Evolutionary conservation across 2,113 vertebrate genomes (phyloP), one percentile per base, ranked within the genome.

Genomic region (Carassius gibelio): DNA sequence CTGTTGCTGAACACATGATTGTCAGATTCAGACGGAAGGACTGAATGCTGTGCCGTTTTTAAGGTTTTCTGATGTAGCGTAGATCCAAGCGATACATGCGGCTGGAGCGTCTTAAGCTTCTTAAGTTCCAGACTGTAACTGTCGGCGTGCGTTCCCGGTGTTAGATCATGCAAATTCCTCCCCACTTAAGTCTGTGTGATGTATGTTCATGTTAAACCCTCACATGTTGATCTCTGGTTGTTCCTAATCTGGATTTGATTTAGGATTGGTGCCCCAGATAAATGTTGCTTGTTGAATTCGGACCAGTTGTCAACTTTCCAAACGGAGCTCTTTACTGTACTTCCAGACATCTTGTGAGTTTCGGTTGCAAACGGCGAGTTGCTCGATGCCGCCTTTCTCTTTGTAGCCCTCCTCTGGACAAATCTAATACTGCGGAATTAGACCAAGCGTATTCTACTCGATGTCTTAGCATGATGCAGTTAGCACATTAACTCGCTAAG

Each of bases 201-300:
- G 64, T 74, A 71, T 74, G 42, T 75, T 79, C 59, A 48, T 74
- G 84, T 81, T 80, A 64, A 74, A 86, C 36, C 38, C 30, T 62
- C 45, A 82, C 42, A 30, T 59, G 42, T 61, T 75, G 42, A 82
- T 86, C 55, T 82, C 34, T 52, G 59, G 26, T 79, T 36, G 75
- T 69, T 64, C 36, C 75, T 85, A 71, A 85, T 71, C 84, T 80
- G 84, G 75, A 50, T 86, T 82, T 86, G 71, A 68, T 82, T 74
- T 80, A 71, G 66, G 21, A 80, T 68, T 71, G 62, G 48, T 85
- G 84, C 19, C 62, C 75, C 84, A 69, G 84, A 64, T 77, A 82
- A 55, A 82, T 34, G 50, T 82, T 82, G 81, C 81, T 71, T n/a
- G 30, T 42, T 42, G 42, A 55, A 61, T 59, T 78, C 21, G 17